phyloP scores from a whole-genome alignment of 2,113 vertebrate genomes.

The Eretmochelys imbricata region DNA sequence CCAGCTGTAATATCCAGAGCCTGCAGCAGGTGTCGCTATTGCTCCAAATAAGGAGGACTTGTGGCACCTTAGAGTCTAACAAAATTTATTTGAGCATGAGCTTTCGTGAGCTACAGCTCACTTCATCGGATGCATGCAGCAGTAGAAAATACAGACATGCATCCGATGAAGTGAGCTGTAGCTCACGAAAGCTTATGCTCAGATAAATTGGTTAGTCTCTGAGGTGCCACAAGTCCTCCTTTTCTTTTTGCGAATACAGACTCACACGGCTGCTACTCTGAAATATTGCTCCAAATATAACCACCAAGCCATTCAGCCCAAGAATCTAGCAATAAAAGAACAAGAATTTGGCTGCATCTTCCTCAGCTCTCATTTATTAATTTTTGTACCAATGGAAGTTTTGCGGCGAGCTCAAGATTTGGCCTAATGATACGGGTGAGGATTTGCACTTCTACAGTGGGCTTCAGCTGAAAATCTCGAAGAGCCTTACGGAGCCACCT shows the following conservation, averaged over 20 bases:
- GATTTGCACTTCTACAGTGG: not conserved
- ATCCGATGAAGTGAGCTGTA: no score
- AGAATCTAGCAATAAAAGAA: not conserved
- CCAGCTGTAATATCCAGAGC: not conserved
- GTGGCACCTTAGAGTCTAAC: no score
- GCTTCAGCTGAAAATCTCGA: not conserved
- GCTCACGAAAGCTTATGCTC: no score
- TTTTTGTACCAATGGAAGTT: not conserved
- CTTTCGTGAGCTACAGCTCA: no score
- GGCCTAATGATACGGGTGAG: not conserved
- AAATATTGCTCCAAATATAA: not conserved
- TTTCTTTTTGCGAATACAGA: no score
- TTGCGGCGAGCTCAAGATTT: not conserved
- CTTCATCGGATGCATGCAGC: no score
- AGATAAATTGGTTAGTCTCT: no score
- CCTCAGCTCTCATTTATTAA: not conserved
- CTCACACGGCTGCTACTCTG: no score
- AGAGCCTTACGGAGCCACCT: not conserved
- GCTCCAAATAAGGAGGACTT: not conserved
- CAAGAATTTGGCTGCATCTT: not conserved
- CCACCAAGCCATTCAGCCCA: not conserved
- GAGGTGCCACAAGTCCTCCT: no score
- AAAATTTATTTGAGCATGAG: no score
- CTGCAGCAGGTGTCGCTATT: constrained; percentile 53
- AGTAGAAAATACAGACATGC: no score